These are phyloP conservation scores for Mystacornis crossleyi DNA, from an alignment of 2,113 vertebrate genomes.

Conservation along the genomic window DNA sequence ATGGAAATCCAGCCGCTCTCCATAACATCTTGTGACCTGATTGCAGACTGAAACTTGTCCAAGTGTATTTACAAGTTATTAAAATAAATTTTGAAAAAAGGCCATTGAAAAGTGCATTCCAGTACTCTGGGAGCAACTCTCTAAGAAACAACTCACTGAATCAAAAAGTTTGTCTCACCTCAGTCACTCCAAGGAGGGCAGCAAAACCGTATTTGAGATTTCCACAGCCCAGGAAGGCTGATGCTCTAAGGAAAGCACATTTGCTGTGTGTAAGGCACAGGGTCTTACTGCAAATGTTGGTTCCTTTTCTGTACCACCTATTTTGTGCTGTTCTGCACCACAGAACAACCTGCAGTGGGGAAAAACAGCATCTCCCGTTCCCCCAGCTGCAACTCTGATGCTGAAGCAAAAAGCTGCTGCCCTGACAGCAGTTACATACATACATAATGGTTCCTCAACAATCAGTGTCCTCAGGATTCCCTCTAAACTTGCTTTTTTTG, in stretches of 20 bases:
- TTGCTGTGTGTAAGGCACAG: not conserved
- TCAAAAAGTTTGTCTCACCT: not conserved
- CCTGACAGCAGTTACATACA: not conserved
- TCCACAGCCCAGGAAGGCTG: not conserved
- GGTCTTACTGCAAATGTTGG: not conserved
- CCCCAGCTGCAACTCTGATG: not conserved
- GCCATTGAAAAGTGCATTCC: not conserved
- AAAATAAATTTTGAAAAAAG: not conserved
- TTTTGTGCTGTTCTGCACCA: not conserved
- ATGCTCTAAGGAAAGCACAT: not conserved
- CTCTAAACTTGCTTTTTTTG: not conserved
- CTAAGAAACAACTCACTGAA: not conserved
- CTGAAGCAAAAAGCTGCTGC: not conserved
- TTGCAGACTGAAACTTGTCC: not conserved
- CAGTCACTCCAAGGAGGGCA: not conserved
- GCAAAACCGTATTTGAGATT: not conserved
- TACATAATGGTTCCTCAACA: not conserved
- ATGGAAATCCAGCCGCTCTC: not conserved
- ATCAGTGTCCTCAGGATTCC: not conserved
- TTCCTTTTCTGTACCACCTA: not conserved
- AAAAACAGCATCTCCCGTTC: not conserved
- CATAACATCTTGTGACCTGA: not conserved
- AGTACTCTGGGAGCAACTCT: not conserved
- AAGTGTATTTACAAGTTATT: not conserved
- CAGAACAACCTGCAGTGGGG: not conserved